phyloP scores from a whole-genome alignment of 2,888 invertebrate genomes.

The Macroteleia sp. region DNA sequence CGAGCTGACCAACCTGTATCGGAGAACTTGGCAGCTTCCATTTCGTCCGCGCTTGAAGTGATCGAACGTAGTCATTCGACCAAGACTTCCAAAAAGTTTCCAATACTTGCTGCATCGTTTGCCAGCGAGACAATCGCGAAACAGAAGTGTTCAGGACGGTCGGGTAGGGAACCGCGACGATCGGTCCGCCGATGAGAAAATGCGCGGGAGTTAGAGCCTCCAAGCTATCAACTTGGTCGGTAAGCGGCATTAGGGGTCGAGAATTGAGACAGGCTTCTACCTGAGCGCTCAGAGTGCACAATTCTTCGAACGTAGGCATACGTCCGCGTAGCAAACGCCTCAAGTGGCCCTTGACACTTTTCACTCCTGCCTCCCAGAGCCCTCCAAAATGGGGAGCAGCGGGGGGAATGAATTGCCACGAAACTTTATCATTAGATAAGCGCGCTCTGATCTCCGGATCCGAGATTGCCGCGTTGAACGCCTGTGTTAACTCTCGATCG shows the following conservation, averaged over 20 bases:
- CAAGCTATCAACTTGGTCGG: not conserved
- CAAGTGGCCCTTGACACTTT: not conserved
- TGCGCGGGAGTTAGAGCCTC: not conserved
- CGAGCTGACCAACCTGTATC: not conserved
- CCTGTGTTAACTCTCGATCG: not conserved
- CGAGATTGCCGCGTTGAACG: not conserved
- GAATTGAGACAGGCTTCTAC: not conserved
- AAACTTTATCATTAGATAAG: not conserved
- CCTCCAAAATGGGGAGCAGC: slow-evolving; percentile 1
- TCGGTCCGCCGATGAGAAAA: not conserved
- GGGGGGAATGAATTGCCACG: not conserved
- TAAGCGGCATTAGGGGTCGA: not conserved
- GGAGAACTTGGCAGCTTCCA: not conserved
- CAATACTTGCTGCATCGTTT: not conserved
- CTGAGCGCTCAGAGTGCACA: not conserved
- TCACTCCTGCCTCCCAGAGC: not conserved
- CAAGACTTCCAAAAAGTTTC: slow-evolving; percentile 6
- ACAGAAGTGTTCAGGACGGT: not conserved
- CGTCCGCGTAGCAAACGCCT: not conserved
- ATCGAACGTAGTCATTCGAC: slow-evolving; percentile 2
- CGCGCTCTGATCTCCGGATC: not conserved
- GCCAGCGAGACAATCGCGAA: not conserved
- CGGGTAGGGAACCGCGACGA: not conserved
- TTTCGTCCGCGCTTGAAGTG: slow-evolving; percentile 6
- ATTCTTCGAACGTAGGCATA: not conserved